A percentile compares a stretch with the other conserved stretches of the same genome.
phyloP scores from a whole-genome alignment of 2,888 invertebrate species.

The Ormia ochracea region DNA sequence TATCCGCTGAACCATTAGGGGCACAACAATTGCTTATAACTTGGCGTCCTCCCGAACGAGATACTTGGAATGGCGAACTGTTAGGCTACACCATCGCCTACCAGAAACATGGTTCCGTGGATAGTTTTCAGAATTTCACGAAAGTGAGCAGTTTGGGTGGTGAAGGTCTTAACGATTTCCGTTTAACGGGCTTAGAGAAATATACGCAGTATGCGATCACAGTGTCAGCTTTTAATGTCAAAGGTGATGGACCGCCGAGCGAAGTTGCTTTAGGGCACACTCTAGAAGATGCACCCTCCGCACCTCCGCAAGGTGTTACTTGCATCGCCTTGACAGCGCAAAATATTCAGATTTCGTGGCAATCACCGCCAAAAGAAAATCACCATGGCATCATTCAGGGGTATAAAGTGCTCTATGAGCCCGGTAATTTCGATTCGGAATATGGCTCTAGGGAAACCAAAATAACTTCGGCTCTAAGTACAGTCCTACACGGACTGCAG shows the following conservation, averaged over 20 bases:
- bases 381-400: constrained; percentile 85
- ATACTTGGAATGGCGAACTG: constrained; percentile 86
- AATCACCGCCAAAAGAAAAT: constrained; percentile 81
- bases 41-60: constrained; percentile 86
- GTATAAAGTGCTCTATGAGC: constrained; percentile 86
- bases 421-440: constrained; percentile 73
- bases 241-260: constrained; percentile 87
- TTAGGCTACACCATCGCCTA: constrained; percentile 83
- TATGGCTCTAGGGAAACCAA: constrained; percentile 78
- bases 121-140: constrained; percentile 72
- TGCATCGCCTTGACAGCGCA: constrained; percentile 84
- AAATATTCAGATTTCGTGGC: constrained; percentile 85
- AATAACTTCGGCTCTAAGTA: constrained; percentile 78
- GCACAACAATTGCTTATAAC: constrained; percentile 84
- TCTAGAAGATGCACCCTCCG: constrained; percentile 81
- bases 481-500: constrained; percentile 79
- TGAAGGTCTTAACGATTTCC: constrained; percentile 79
- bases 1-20: constrained; percentile 82
- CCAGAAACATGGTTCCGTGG: constrained; percentile 77
- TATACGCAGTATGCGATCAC: constrained; percentile 88
- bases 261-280: constrained; percentile 79
- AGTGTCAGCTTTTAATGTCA: constrained; percentile 87
- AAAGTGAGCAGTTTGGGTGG: constrained; percentile 77
- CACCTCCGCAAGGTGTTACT: constrained; percentile 82
- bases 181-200: constrained; percentile 83